Conservation (phyloP, 1,140 invertebrate genomes). For the Drosophila pectinifera region DNA sequence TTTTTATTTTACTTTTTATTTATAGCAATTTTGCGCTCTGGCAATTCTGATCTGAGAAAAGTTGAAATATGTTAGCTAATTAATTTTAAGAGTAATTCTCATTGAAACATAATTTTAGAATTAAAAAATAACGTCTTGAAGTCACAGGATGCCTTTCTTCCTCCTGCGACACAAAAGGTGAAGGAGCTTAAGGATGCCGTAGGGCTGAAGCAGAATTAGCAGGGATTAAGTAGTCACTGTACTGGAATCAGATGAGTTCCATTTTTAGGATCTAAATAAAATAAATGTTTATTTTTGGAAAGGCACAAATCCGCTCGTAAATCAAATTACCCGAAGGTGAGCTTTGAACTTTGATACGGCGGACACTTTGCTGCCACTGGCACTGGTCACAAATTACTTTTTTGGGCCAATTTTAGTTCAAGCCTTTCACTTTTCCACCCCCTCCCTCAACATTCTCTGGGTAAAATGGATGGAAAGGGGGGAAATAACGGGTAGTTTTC, state of each 20-base stretch:
- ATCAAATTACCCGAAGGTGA: slow-evolving; percentile 15
- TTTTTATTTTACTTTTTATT: slow-evolving; percentile 33
- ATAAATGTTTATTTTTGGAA: slow-evolving; percentile 30
- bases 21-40: too few relatives aligned
- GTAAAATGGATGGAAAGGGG: slow-evolving; percentile 19
- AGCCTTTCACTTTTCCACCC: slow-evolving; percentile 18
- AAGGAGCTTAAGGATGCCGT: not conserved
- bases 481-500: slow-evolving; percentile 66
- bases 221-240: not conserved
- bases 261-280: not conserved
- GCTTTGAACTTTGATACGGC: not conserved
- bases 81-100: too few relatives aligned
- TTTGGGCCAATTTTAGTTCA: slow-evolving; percentile 37
- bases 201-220: not conserved
- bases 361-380: slow-evolving; percentile 3
- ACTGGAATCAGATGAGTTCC: not conserved
- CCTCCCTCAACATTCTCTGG: not conserved
- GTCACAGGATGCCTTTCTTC: not conserved
- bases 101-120: too few relatives aligned
- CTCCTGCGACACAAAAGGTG: not conserved
- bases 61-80: too few relatives aligned
- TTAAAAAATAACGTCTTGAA: not conserved
- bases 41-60: too few relatives aligned
- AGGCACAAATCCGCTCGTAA: slow-evolving; percentile 5
- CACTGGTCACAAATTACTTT: slow-evolving; percentile 38